phyloP scores from a whole-genome alignment of 2,113 vertebrate species.

The Phalacrocorax carbo region DNA sequence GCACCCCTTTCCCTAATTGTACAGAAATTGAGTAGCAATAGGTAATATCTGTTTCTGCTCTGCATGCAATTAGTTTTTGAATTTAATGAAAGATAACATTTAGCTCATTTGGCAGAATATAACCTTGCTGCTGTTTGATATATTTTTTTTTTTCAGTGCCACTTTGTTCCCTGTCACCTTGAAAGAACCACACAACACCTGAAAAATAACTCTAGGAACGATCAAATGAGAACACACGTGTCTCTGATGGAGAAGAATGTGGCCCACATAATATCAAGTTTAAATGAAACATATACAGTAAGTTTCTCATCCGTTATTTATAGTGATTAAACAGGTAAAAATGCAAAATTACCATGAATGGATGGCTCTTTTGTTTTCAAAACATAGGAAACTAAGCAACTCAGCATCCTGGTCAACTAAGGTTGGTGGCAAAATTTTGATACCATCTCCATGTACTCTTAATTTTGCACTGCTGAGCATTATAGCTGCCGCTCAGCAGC shows the following conservation, averaged over 20 bases:
- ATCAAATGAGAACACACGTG: fast-evolving
- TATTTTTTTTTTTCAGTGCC: slow-evolving; percentile 1
- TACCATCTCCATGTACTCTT: background rate
- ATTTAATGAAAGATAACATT: background rate
- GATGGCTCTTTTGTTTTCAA: background rate
- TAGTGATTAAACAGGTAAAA: background rate
- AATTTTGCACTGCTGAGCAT: fast-evolving
- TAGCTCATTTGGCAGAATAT: background rate
- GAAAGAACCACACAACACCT: background rate
- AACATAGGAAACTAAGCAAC: background rate
- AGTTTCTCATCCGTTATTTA: background rate
- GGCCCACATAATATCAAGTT: background rate
- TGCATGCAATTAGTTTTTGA: background rate
- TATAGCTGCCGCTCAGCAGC: background rate
- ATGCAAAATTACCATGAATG: background rate
- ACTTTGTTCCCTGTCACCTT: background rate
- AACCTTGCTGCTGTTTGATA: background rate
- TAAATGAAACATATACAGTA: background rate
- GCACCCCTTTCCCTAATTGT: background rate
- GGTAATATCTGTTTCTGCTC: background rate
- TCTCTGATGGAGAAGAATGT: background rate
- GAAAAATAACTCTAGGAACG: background rate
- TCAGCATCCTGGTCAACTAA: background rate
- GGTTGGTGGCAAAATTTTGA: background rate
- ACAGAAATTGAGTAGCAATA: background rate